Conservation (phyloP, 1,140 invertebrate genomes). For the Heliconius congener region DNA sequence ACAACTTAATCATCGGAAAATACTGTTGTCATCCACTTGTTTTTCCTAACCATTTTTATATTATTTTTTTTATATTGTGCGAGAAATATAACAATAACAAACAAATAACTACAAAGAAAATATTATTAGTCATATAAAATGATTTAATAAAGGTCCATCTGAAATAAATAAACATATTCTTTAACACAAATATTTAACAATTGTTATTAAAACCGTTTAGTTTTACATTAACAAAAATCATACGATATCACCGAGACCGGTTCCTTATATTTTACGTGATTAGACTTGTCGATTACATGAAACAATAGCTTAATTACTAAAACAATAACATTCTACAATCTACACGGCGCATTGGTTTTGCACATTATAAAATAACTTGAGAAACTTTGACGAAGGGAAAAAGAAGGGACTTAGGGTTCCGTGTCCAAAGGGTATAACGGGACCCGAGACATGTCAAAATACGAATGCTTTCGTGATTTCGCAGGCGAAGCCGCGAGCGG, state of each 20-base stretch:
- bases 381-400: not conserved
- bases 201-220: not conserved
- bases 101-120: too few species aligned
- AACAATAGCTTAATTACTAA: constrained; percentile 27
- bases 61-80: not conserved
- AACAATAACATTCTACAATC: constrained; percentile 18
- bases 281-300: constrained; percentile 23
- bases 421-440: too few species aligned
- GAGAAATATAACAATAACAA: not conserved
- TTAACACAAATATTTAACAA: not conserved
- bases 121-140: too few species aligned
- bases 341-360: constrained; percentile 11
- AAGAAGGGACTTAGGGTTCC: too few species aligned
- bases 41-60: not conserved
- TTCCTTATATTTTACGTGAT: constrained; percentile 18
- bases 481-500: too few species aligned
- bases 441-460: too few species aligned
- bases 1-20: constrained; percentile 8
- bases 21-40: not conserved
- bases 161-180: not conserved
- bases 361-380: constrained; percentile 6
- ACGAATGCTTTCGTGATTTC: too few species aligned
- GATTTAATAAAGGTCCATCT: too few species aligned
- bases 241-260: constrained; percentile 12
- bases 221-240: constrained; percentile 18